These are phyloP conservation scores for Stenopsyche tienmushanensis DNA, from an alignment of 1,140 invertebrate species.

Conservation along the genomic window DNA sequence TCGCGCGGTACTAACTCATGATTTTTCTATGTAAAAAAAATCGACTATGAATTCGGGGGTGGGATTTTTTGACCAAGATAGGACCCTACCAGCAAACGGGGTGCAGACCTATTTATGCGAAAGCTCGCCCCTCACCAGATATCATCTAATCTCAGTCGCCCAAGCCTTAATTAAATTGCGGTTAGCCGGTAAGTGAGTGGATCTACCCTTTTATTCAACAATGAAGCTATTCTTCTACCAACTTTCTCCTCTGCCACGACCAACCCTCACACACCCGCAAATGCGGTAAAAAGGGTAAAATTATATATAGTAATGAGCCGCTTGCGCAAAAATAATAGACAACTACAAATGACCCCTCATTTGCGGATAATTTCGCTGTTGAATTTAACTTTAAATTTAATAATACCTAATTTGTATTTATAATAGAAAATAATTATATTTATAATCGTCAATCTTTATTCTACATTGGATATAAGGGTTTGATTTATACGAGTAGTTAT, in stretches of 20 bases:
- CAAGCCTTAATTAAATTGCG: constrained; percentile 40
- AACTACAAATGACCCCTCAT: neutral
- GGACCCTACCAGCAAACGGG: no score
- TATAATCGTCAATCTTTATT: no score
- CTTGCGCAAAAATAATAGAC: neutral
- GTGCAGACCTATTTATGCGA: constrained; percentile 32
- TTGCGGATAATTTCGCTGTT: neutral
- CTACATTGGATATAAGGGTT: no score
- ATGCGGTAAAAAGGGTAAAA: neutral
- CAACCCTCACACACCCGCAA: neutral
- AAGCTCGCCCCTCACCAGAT: constrained; percentile 31
- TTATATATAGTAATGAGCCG: neutral
- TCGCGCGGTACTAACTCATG: no score
- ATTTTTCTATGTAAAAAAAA: no score
- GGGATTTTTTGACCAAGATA: no score
- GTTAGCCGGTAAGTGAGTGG: constrained; percentile 29
- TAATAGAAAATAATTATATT: no score
- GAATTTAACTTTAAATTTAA: no score
- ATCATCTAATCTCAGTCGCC: constrained; percentile 34
- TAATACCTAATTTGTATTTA: no score
- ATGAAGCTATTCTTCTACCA: constrained; percentile 15
- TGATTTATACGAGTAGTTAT: no score
- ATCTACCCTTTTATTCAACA: constrained; percentile 13
- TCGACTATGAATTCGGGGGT: no score
- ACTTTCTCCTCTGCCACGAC: neutral